Conservation (phyloP, 92 coral and sea anemone genomes). For the Muricea muricata region DNA sequence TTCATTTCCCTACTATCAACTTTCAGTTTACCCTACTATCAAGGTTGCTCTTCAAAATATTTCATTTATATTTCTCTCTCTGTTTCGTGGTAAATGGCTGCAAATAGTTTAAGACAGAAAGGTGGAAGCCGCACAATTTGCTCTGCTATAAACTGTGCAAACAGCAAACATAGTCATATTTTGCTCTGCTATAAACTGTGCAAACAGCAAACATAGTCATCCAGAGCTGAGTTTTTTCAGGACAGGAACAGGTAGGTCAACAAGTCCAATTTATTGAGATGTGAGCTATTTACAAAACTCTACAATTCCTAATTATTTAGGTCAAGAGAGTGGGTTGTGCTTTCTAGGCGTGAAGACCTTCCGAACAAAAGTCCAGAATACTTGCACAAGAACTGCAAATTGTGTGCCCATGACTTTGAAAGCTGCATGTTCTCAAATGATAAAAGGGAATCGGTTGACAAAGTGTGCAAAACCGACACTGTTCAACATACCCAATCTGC, state of each 20-base stretch:
- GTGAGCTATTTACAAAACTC: not conserved
- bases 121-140: too few relatives aligned
- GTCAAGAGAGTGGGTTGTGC: not conserved
- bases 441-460: not conserved
- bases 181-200: too few relatives aligned
- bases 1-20: too few relatives aligned
- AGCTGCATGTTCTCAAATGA: not conserved
- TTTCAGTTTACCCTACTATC: too few relatives aligned
- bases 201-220: too few relatives aligned
- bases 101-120: too few relatives aligned
- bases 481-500: slow-evolving; percentile 3
- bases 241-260: not conserved
- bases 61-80: too few relatives aligned
- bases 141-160: too few relatives aligned
- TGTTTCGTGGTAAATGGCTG: too few relatives aligned
- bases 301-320: not conserved
- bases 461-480: not conserved
- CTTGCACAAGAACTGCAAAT: slow-evolving; percentile 2
- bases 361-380: not conserved
- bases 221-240: not conserved
- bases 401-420: not conserved
- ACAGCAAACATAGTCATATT: too few relatives aligned
- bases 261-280: not conserved
- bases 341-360: not conserved
- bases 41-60: too few relatives aligned